Evolutionary conservation across 2,113 vertebrate genomes (phyloP).

Genomic region (Chaetura pelagica): DNA sequence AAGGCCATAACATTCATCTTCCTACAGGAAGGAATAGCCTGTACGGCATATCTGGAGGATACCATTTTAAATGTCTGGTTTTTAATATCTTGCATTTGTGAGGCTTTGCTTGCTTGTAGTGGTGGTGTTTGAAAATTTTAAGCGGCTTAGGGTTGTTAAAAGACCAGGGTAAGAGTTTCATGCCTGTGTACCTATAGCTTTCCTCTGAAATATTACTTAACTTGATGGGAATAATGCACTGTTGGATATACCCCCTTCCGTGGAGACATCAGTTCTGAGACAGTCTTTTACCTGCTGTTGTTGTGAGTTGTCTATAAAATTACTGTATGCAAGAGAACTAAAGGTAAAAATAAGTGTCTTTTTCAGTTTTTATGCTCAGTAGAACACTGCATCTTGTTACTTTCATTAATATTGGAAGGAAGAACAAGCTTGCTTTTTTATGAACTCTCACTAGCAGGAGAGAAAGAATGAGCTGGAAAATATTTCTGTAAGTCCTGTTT

Average conservation of each 20-base stretch:
- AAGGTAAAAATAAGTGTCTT: background rate
- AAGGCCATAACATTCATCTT: conserved; percentile 54
- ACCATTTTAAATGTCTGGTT: background rate
- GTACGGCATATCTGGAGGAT: background rate
- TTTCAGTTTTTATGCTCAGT: background rate
- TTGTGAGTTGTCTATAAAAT: background rate
- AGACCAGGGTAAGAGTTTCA: background rate
- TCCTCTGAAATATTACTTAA: background rate
- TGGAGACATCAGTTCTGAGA: background rate
- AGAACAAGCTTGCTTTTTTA: background rate
- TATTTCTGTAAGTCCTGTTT: background rate
- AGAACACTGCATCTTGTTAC: background rate
- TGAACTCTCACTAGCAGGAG: background rate
- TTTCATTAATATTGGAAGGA: background rate
- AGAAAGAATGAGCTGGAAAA: background rate
- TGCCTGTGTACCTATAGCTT: background rate
- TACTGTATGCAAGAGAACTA: background rate
- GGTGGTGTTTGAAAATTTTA: background rate
- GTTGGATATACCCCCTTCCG: background rate
- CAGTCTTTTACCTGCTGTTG: background rate
- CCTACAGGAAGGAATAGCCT: background rate
- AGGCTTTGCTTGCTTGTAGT: background rate
- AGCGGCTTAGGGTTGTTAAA: background rate
- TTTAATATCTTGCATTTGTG: conserved; percentile 3
- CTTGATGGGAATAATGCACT: background rate